Percentiles rank a stretch among this genome's conserved stretches.
Evolutionary conservation across 2,888 invertebrate species (phyloP).

Genomic region (Drosophila formosana): DNA sequence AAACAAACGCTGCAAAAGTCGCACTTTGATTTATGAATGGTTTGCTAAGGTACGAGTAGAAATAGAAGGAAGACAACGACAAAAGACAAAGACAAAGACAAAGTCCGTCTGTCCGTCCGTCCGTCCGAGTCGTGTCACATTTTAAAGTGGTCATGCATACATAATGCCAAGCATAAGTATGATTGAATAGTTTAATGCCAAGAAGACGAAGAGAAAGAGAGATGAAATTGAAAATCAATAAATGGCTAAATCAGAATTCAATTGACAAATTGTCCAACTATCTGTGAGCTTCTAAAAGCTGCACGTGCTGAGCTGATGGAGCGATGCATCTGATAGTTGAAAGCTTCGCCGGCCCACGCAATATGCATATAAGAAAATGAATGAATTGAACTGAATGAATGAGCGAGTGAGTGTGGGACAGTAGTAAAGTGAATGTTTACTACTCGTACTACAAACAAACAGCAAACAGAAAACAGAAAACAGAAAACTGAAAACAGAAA

Average conservation of each 20-base stretch:
- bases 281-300: conserved; percentile 25
- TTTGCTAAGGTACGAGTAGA: conserved; percentile 10
- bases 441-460: conserved; percentile 25
- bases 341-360: conserved; percentile 34
- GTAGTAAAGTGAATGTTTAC: conserved; percentile 53
- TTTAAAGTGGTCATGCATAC: conserved; percentile 36
- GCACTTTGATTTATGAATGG: conserved; percentile 61
- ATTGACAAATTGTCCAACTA: conserved; percentile 61
- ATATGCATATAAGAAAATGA: conserved; percentile 26
- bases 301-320: background rate
- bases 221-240: conserved; percentile 8
- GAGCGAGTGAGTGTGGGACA: conserved; percentile 31
- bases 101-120: conserved; percentile 5
- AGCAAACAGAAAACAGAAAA: conserved; percentile 7
- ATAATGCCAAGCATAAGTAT: conserved; percentile 37
- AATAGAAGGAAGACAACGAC: conserved; percentile 13
- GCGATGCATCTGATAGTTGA: conserved; percentile 24
- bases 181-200: conserved; percentile 35
- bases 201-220: conserved; percentile 18
- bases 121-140: conserved; percentile 28
- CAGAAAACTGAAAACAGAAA: conserved; percentile 26
- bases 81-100: conserved; percentile 14
- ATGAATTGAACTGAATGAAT: conserved; percentile 45
- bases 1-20: conserved; percentile 41
- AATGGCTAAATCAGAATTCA: conserved; percentile 52